phyloP scores from a whole-genome alignment of 1,140 invertebrate genomes.

The Platorchestia sp. region DNA sequence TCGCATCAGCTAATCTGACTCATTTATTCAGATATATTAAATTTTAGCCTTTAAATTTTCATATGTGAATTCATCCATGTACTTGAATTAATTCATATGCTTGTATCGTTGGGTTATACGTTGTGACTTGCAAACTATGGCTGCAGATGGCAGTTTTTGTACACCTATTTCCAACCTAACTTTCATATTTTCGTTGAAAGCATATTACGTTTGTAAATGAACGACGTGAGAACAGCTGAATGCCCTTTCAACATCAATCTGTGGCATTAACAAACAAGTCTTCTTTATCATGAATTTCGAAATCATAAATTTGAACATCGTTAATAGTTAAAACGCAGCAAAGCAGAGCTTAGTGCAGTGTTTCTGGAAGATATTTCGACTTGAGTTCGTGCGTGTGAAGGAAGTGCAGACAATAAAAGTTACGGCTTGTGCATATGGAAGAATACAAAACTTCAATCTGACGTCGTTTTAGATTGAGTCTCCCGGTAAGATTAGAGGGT shows the following conservation, averaged over 20 bases:
- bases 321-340: background rate
- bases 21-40: too few relatives aligned
- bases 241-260: background rate
- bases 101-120: too few relatives aligned
- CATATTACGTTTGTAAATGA: background rate
- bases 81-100: too few relatives aligned
- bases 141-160: background rate
- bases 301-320: background rate
- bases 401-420: background rate
- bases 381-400: background rate
- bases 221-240: background rate
- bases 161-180: background rate
- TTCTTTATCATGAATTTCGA: background rate
- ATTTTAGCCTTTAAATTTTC: too few relatives aligned
- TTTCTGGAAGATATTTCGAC: background rate
- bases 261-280: background rate
- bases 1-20: too few relatives aligned
- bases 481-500: background rate
- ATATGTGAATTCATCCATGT: too few relatives aligned
- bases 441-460: background rate
- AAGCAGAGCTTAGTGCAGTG: background rate
- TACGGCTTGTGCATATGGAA: background rate
- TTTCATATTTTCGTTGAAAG: background rate
- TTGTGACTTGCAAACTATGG: background rate
- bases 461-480: background rate